Conservation (phyloP, 2,797 vertebrate genomes). For the Acanthornis magna region DNA sequence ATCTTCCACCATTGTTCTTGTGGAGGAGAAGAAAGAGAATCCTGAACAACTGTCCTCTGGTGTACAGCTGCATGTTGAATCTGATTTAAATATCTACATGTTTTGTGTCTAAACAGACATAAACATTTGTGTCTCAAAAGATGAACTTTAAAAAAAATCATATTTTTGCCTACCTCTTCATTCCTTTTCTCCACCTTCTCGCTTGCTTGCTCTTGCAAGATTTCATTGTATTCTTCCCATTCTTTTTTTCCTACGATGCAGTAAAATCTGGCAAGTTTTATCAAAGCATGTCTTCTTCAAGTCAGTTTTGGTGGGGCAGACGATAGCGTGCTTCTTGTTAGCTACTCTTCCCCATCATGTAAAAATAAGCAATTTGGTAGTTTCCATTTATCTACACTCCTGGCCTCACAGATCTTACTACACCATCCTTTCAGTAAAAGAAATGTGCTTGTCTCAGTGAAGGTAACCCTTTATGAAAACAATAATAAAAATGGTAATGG, state of each 20-base stretch:
- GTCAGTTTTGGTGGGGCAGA: not conserved
- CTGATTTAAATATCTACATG: not conserved
- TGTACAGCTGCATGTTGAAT: not conserved
- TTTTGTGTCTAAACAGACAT: not conserved
- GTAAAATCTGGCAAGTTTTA: not conserved
- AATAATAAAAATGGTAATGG: not conserved
- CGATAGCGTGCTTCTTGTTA: not conserved
- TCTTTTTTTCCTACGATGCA: not conserved
- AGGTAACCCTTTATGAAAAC: not conserved
- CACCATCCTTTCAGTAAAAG: not conserved
- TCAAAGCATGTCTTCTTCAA: not conserved
- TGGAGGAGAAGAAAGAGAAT: not conserved
- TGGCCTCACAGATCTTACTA: not conserved
- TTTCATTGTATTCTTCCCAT: not conserved
- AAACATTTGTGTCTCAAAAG: not conserved
- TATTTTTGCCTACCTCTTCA: not conserved
- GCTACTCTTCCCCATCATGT: not conserved
- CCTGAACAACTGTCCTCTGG: not conserved
- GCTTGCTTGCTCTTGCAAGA: not conserved
- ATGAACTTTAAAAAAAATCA: not conserved
- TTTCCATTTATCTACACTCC: not conserved
- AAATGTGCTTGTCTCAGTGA: not conserved
- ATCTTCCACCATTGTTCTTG: not conserved
- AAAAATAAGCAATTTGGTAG: not conserved
- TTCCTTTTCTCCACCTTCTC: rapidly evolving